These are phyloP conservation scores for Melanogrammus aeglefinus DNA, from an alignment of 2,797 vertebrate species.

Conservation along the genomic window DNA sequence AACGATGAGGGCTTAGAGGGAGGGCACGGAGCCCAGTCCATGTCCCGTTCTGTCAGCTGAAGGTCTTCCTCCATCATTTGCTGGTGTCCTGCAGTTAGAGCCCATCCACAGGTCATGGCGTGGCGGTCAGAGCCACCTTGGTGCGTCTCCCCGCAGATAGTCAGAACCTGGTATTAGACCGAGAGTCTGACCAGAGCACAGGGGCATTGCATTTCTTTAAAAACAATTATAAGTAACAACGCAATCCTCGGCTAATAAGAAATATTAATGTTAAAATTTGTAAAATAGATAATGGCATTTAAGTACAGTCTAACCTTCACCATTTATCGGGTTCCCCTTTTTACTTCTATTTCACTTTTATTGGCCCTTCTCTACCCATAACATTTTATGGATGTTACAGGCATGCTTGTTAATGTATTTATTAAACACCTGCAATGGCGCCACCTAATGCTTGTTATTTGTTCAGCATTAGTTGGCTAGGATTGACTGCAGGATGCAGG, in stretches of 20 bases:
- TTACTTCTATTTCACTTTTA: neutral
- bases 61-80: neutral
- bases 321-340: neutral
- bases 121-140: neutral
- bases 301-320: neutral
- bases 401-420: neutral
- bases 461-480: neutral
- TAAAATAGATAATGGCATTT: neutral
- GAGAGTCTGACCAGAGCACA: neutral
- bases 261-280: neutral
- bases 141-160: neutral
- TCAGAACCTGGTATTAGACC: neutral
- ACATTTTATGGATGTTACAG: neutral
- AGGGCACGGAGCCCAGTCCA: neutral
- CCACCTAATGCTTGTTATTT: neutral
- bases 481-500: neutral
- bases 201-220: neutral
- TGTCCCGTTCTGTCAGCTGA: neutral
- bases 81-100: neutral
- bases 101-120: neutral
- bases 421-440: neutral
- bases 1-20: neutral
- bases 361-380: neutral
- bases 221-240: neutral
- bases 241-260: neutral